Evolutionary conservation across 2,113 vertebrate species (phyloP).

Genomic region (Oreocharis arfaki): DNA sequence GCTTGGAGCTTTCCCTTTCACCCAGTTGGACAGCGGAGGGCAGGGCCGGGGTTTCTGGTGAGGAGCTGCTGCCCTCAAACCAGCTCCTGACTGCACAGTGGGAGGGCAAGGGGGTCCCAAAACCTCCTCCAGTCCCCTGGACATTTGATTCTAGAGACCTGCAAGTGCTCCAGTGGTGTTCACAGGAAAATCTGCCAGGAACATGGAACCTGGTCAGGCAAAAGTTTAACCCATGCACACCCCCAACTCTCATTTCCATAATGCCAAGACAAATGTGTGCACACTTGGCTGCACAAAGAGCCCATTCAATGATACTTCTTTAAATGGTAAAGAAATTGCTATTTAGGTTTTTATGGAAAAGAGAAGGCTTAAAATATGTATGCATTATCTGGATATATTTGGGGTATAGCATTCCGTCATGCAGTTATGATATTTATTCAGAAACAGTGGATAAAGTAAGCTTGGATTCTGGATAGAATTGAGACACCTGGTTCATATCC

Average conservation of each 20-base stretch:
- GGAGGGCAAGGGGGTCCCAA: neutral
- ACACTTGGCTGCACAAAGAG: neutral
- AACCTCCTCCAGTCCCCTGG: rapidly evolving
- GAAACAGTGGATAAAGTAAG: neutral
- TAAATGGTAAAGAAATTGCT: neutral
- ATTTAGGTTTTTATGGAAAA: neutral
- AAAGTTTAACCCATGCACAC: neutral
- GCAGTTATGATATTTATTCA: neutral
- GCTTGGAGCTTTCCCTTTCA: slow-evolving; percentile 9
- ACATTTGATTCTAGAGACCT: neutral
- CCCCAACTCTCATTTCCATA: neutral
- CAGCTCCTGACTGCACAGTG: rapidly evolving
- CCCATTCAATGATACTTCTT: neutral
- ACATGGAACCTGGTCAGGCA: neutral
- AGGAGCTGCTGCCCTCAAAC: neutral
- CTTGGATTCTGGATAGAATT: neutral
- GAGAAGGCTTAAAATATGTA: neutral
- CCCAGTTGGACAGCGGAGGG: neutral
- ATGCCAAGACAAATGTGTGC: neutral
- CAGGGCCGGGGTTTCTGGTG: neutral
- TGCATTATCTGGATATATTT: neutral
- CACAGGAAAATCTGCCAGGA: neutral
- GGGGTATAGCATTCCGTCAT: neutral
- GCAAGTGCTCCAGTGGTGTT: neutral
- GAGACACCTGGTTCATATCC: neutral